Evolutionary conservation across 2,888 invertebrate genomes (phyloP).

Genomic region (Campopleginae sp.): DNA sequence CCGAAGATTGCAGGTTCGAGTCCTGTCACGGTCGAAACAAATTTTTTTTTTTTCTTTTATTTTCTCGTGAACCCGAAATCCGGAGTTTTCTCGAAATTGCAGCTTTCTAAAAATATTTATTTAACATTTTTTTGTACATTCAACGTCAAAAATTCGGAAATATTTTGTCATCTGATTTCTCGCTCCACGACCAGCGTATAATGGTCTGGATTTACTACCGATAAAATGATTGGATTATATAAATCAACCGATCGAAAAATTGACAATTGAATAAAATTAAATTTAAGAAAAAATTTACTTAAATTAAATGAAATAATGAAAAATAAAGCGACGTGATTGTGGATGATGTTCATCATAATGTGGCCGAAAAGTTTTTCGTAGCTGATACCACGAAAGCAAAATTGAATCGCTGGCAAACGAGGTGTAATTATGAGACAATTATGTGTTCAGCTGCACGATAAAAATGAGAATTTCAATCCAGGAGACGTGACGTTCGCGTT

Average conservation of each 20-base stretch:
- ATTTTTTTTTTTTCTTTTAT: conserved; percentile 51
- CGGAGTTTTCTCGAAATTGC: neutral
- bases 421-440: neutral
- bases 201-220: no score
- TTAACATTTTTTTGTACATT: neutral
- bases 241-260: conserved; percentile 63
- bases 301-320: no score
- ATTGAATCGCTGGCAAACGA: neutral
- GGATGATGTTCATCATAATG: neutral
- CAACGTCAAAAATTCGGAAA: no score
- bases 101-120: neutral
- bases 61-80: neutral
- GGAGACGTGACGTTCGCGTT: neutral
- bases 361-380: neutral
- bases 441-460: neutral
- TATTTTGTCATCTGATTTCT: no score
- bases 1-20: conserved; percentile 86
- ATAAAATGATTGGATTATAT: neutral
- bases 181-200: no score
- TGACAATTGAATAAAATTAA: neutral
- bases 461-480: neutral
- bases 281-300: no score
- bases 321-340: conserved; percentile 18
- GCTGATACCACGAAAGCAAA: neutral
- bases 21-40: conserved; percentile 84